Evolutionary conservation across 2,888 invertebrate species (phyloP).

Genomic region (Taphrorychus bicolor): DNA sequence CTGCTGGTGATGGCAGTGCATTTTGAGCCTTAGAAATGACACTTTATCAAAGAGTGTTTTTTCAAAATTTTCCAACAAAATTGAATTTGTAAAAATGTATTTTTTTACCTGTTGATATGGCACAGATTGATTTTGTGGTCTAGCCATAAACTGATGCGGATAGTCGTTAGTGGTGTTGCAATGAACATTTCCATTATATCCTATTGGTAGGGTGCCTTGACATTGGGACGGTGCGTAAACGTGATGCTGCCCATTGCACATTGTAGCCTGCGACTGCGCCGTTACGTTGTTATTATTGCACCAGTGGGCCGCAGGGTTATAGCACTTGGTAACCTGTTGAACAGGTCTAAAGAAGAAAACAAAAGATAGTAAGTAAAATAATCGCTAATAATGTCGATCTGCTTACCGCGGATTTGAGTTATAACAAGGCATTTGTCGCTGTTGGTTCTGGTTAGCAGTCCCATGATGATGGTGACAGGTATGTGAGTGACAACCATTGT

Average conservation of each 20-base stretch:
- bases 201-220: conserved; percentile 25
- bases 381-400: not conserved
- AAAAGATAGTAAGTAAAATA: too few relatives aligned
- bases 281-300: conserved; percentile 13
- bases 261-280: conserved; percentile 5
- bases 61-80: not conserved
- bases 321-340: conserved; percentile 29
- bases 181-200: conserved; percentile 7
- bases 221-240: conserved; percentile 26
- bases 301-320: conserved; percentile 22
- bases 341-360: too few relatives aligned
- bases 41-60: too few relatives aligned
- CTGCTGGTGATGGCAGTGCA: conserved; percentile 34
- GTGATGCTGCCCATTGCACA: conserved; percentile 20
- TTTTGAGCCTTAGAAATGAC: conserved; percentile 25
- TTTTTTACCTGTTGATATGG: conserved; percentile 49
- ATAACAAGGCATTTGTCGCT: conserved; percentile 45
- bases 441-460: conserved; percentile 7
- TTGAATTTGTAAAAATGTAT: too few relatives aligned
- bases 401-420: conserved; percentile 42
- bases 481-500: not conserved
- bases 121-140: conserved; percentile 52
- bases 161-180: conserved; percentile 19
- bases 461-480: not conserved
- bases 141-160: conserved; percentile 9